Conservation (phyloP, 2,888 invertebrate species). For the Amiota mariae region DNA sequence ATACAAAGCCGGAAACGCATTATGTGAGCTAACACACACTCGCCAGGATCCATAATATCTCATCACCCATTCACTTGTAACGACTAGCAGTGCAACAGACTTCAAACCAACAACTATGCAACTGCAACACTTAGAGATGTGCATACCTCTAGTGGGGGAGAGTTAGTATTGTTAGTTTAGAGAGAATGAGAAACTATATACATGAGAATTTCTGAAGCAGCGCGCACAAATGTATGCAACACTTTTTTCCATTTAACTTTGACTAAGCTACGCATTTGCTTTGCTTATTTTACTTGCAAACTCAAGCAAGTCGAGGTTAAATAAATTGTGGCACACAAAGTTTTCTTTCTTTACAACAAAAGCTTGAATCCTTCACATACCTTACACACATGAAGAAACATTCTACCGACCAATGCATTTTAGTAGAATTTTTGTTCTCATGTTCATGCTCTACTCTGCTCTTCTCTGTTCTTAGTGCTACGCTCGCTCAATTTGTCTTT, state of each 20-base stretch:
- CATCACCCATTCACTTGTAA: background rate
- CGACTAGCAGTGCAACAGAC: too few relatives aligned
- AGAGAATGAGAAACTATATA: background rate
- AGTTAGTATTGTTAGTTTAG: background rate
- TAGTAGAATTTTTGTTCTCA: too few relatives aligned
- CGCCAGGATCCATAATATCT: too few relatives aligned
- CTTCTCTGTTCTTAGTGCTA: too few relatives aligned
- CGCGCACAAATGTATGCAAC: constrained; percentile 21
- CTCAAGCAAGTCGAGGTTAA: constrained; percentile 5
- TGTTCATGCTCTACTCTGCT: too few relatives aligned
- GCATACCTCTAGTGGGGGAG: too few relatives aligned
- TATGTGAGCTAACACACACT: background rate
- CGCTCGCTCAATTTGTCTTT: background rate
- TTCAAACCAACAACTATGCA: too few relatives aligned
- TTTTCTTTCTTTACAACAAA: background rate
- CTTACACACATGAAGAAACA: background rate
- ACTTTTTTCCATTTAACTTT: background rate
- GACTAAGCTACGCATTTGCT: background rate
- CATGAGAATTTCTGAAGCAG: background rate
- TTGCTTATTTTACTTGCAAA: background rate
- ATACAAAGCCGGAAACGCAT: constrained; percentile 14
- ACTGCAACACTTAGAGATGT: too few relatives aligned
- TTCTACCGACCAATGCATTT: too few relatives aligned
- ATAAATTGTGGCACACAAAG: background rate
- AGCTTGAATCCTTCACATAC: background rate